These are phyloP conservation scores for Crotalus tigris DNA, from an alignment of 2,113 vertebrate genomes.

Conservation along the genomic window DNA sequence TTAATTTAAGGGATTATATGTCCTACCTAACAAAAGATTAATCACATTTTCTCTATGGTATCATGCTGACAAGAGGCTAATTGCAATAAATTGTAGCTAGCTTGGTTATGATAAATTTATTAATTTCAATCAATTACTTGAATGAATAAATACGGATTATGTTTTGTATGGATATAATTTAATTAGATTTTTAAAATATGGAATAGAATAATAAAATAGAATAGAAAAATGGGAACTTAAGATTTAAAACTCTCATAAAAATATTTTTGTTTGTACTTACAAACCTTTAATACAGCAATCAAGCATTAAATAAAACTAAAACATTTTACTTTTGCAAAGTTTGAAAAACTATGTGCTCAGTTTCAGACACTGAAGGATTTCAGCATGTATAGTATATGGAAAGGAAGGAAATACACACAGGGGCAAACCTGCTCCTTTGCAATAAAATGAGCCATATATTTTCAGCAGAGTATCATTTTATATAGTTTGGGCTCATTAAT, in stretches of 20 bases:
- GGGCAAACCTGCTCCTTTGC: background rate
- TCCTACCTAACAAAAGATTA: background rate
- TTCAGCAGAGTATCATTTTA: background rate
- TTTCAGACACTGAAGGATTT: slow-evolving; percentile 1
- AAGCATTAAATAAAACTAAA: background rate
- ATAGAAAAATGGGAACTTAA: background rate
- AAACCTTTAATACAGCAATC: background rate
- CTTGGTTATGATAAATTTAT: background rate
- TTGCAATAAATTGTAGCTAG: background rate
- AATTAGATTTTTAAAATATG: background rate
- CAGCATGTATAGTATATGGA: background rate
- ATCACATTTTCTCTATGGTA: background rate
- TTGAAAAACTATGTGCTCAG: background rate
- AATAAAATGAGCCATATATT: background rate
- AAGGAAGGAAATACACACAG: background rate
- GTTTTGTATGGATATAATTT: background rate
- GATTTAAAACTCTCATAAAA: background rate
- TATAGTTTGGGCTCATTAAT: background rate
- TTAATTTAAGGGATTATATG: background rate
- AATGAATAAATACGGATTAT: background rate
- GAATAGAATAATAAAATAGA: background rate
- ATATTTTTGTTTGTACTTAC: background rate
- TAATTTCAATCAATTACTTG: background rate
- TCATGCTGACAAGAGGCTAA: background rate
- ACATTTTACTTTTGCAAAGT: background rate